phyloP scores from a whole-genome alignment of 2,797 vertebrate genomes.

The Acipenser ruthenus region DNA sequence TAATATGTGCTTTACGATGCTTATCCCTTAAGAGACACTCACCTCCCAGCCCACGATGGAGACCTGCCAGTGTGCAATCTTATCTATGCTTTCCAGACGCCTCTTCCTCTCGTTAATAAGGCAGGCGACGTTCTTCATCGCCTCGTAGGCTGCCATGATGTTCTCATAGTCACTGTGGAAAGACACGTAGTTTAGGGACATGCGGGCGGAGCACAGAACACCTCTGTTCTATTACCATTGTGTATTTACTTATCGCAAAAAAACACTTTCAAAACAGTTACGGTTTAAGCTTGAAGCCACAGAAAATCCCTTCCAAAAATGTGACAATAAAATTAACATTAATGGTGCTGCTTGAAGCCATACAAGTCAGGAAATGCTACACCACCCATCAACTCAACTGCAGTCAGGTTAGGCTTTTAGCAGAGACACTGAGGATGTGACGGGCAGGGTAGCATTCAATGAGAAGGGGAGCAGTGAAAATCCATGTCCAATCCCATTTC shows the following conservation, averaged over 20 bases:
- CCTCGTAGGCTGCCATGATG: constrained; percentile 79
- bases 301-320: constrained; percentile 79
- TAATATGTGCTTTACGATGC: constrained; percentile 58
- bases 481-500: too few relatives aligned
- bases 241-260: constrained; percentile 33
- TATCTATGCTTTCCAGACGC: constrained; percentile 85
- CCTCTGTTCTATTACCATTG: too few relatives aligned
- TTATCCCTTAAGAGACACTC: constrained; percentile 23
- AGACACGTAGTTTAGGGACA: background rate
- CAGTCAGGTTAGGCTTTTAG: too few relatives aligned
- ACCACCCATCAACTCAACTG: constrained; percentile 26
- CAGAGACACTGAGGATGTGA: constrained; percentile 14
- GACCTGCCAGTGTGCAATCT: constrained; percentile 93
- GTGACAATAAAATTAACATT: too few relatives aligned
- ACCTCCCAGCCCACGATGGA: constrained; percentile 94
- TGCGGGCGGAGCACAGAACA: too few relatives aligned
- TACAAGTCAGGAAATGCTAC: too few relatives aligned
- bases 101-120: constrained; percentile 94
- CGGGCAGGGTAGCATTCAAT: too few relatives aligned
- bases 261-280: too few relatives aligned
- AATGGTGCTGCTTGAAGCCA: too few relatives aligned
- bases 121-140: constrained; percentile 95
- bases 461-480: too few relatives aligned
- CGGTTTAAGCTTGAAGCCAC: too few relatives aligned
- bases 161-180: constrained; percentile 74